Evolutionary conservation across 2,113 vertebrate species (phyloP).

Genomic region (Terrapene triunguis): DNA sequence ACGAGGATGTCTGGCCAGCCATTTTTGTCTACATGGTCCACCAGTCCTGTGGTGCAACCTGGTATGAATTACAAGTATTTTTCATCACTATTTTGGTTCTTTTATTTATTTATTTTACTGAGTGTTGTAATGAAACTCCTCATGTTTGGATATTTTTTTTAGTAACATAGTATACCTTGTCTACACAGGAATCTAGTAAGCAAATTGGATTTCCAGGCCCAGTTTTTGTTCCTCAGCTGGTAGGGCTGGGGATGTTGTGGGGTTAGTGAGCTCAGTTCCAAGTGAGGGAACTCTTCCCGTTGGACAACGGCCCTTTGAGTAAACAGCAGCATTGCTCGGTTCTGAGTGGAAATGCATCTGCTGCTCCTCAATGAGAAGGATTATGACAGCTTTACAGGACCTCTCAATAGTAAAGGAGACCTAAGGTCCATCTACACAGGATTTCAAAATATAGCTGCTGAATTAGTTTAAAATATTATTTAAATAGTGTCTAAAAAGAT

Average conservation of each 20-base stretch:
- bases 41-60: constrained; percentile 92
- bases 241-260: not conserved
- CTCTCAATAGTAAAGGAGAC: not conserved
- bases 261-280: not conserved
- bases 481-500: not conserved
- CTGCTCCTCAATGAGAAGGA: not conserved
- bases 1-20: constrained; percentile 97
- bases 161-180: not conserved
- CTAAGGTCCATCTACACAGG: not conserved
- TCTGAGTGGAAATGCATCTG: not conserved
- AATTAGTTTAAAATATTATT: not conserved
- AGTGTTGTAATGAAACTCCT: not conserved
- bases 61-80: constrained; percentile 79
- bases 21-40: constrained; percentile 98
- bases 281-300: not conserved
- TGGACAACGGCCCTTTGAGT: not conserved
- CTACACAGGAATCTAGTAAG: not conserved
- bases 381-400: not conserved
- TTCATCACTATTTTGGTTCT: not conserved
- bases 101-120: not conserved
- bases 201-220: not conserved
- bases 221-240: not conserved
- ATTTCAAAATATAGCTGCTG: not conserved
- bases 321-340: not conserved
- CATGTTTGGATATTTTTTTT: not conserved